Conservation (phyloP, 2,888 invertebrate species). For the Chloromyia formosa region DNA sequence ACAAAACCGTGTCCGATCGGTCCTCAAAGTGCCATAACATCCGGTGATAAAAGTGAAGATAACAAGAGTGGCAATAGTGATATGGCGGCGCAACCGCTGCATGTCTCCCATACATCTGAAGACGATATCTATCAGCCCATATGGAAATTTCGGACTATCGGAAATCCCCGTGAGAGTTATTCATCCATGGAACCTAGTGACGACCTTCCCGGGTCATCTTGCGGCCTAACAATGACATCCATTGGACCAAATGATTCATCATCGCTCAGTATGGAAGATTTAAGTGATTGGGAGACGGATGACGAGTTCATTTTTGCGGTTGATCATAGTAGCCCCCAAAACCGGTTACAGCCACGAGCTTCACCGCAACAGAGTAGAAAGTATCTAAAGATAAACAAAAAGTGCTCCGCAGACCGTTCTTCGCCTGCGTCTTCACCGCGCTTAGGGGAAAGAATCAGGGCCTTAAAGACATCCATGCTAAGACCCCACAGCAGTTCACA, state of each 20-base stretch:
- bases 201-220: not conserved
- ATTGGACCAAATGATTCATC: slow-evolving; percentile 48
- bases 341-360: not conserved
- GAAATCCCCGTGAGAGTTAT: slow-evolving; percentile 56
- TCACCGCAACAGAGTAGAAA: slow-evolving; percentile 42
- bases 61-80: not conserved
- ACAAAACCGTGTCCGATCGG: slow-evolving; percentile 4
- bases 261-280: slow-evolving; percentile 54
- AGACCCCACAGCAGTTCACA: slow-evolving; percentile 43
- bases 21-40: slow-evolving; percentile 17
- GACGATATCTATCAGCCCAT: slow-evolving; percentile 64
- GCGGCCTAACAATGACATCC: not conserved
- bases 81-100: not conserved
- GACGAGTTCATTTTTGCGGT: slow-evolving; percentile 62
- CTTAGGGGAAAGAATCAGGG: not conserved
- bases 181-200: slow-evolving; percentile 45
- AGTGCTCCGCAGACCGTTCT: not conserved
- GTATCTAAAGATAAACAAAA: slow-evolving; percentile 3
- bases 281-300: slow-evolving; percentile 63
- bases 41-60: slow-evolving; percentile 9
- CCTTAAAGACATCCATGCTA: slow-evolving; percentile 1
- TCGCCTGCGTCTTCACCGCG: not conserved
- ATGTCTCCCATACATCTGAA: slow-evolving; percentile 50
- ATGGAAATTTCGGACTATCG: slow-evolving; percentile 63
- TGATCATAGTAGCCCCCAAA: not conserved